These are phyloP conservation scores for Zaprionus capensis DNA, from an alignment of 1,140 invertebrate species.

Conservation along the genomic window DNA sequence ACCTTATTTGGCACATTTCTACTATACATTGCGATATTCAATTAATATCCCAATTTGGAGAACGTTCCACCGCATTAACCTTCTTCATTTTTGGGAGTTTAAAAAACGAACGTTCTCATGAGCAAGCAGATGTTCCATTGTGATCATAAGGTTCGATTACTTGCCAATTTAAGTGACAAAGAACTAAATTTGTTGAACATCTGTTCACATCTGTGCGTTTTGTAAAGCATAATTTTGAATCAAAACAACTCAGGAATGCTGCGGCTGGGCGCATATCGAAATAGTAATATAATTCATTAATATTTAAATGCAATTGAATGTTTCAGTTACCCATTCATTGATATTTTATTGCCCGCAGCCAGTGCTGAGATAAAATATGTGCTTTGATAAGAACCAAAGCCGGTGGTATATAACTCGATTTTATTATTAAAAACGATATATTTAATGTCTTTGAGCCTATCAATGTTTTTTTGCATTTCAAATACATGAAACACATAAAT, in stretches of 20 bases:
- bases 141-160: background rate
- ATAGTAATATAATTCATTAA: background rate
- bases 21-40: conserved; percentile 4
- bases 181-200: conserved; percentile 18
- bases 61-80: conserved; percentile 45
- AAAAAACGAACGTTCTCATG: conserved; percentile 22
- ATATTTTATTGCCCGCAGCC: no score
- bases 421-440: no score
- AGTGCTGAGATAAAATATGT: no score
- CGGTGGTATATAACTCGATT: no score
- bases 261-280: background rate
- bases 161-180: conserved; percentile 10
- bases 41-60: conserved; percentile 39
- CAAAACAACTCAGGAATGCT: background rate
- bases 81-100: conserved; percentile 27
- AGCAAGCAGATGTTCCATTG: conserved; percentile 12
- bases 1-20: background rate
- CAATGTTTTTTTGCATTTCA: no score
- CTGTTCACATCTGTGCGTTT: background rate
- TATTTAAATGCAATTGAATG: background rate
- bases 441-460: no score
- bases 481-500: no score
- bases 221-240: background rate
- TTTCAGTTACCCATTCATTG: no score
- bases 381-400: no score